Evolutionary conservation across 2,113 vertebrate genomes (phyloP).

Genomic region (Thunnus thynnus): DNA sequence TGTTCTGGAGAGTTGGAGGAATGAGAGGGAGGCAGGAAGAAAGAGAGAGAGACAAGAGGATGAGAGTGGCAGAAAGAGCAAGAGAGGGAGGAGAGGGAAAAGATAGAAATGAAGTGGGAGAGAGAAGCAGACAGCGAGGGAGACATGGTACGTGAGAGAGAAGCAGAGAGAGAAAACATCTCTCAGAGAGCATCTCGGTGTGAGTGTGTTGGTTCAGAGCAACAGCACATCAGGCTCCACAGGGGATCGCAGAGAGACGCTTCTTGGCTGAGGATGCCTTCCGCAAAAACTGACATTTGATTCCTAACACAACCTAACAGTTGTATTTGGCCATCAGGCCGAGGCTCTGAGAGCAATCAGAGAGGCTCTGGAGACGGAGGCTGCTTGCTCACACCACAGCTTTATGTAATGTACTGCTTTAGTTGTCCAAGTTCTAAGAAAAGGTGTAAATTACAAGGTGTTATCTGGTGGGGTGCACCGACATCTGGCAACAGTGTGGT

Average conservation of each 20-base stretch:
- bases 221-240: slow-evolving; percentile 43
- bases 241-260: slow-evolving; percentile 6
- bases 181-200: slow-evolving; percentile 27
- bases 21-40: slow-evolving; percentile 19
- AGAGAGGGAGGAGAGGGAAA: slow-evolving; percentile 3
- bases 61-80: slow-evolving; percentile 6
- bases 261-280: slow-evolving; percentile 23
- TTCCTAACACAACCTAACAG: slow-evolving; percentile 26
- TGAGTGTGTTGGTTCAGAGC: slow-evolving; percentile 44
- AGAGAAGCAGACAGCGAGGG: neutral
- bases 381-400: slow-evolving; percentile 15
- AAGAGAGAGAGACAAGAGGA: slow-evolving; percentile 34
- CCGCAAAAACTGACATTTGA: slow-evolving; percentile 41
- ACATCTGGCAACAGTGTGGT: neutral
- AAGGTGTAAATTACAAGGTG: slow-evolving; percentile 33
- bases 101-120: slow-evolving; percentile 16
- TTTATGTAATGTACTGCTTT: slow-evolving; percentile 6
- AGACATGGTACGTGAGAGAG: slow-evolving; percentile 11
- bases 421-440: slow-evolving; percentile 22
- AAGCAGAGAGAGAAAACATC: slow-evolving; percentile 32
- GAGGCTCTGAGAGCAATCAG: slow-evolving; percentile 16
- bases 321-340: slow-evolving; percentile 26
- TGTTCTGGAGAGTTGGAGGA: slow-evolving; percentile 55
- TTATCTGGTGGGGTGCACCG: neutral
- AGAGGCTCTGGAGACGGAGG: slow-evolving; percentile 17